These are phyloP conservation scores for Eustalomyia histrio DNA, from an alignment of 2,888 invertebrate genomes.

Conservation along the genomic window DNA sequence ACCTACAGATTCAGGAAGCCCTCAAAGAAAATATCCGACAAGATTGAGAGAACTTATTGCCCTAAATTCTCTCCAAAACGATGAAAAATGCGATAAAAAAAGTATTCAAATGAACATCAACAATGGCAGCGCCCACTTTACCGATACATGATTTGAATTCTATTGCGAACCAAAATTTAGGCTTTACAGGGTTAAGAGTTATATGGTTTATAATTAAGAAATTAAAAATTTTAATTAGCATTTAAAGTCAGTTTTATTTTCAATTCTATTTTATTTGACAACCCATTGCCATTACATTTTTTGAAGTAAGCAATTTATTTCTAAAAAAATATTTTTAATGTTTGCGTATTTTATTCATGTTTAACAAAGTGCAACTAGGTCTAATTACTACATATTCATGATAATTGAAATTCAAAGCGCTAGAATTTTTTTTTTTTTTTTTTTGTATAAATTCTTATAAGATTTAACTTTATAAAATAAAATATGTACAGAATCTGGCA, in stretches of 20 bases:
- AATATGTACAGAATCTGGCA: neutral
- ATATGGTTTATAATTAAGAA: neutral
- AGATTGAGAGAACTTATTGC: too few species aligned
- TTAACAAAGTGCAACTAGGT: conserved; percentile 9
- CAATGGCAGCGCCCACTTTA: too few species aligned
- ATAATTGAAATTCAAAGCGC: conserved; percentile 3
- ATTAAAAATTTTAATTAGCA: neutral
- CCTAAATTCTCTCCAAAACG: too few species aligned
- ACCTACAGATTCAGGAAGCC: too few species aligned
- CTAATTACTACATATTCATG: conserved; percentile 6
- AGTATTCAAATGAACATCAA: too few species aligned
- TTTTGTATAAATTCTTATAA: neutral
- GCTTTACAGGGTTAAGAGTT: neutral
- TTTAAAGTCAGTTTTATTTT: neutral
- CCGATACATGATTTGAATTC: too few species aligned
- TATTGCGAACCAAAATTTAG: too few species aligned
- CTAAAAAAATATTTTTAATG: neutral
- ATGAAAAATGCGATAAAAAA: too few species aligned
- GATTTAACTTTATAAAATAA: conserved; percentile 13
- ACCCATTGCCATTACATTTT: neutral
- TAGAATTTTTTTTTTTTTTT: conserved; percentile 6
- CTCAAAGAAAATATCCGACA: too few species aligned
- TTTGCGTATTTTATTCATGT: neutral
- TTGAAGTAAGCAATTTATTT: conserved; percentile 5
- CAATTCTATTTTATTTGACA: neutral